Percentiles rank a stretch among this genome's conserved stretches.
phyloP scores from a whole-genome alignment of 2,888 invertebrate species.

The Sarcophaga caerulescens region DNA sequence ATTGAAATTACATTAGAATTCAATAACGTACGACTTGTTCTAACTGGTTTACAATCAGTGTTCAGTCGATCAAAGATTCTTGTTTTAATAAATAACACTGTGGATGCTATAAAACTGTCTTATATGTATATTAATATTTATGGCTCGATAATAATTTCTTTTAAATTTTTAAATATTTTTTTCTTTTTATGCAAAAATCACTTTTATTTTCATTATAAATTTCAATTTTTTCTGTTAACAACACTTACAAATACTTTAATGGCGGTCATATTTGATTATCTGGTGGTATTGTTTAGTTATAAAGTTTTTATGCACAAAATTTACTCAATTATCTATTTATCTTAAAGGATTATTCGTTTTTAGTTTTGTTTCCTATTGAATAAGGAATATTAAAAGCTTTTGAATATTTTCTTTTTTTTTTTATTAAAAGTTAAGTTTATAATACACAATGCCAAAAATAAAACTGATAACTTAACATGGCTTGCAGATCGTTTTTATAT shows the following conservation, averaged over 20 bases:
- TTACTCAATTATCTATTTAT: background rate
- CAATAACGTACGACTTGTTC: background rate
- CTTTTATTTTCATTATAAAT: conserved; percentile 1
- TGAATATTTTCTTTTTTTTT: conserved; percentile 57
- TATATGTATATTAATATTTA: background rate
- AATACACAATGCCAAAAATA: conserved; percentile 76
- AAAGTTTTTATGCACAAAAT: conserved; percentile 69
- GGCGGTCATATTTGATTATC: conserved; percentile 75
- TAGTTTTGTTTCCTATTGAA: background rate
- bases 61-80: background rate
- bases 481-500: conserved; percentile 80
- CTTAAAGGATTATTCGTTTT: conserved; percentile 34
- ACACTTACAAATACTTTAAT: conserved; percentile 79
- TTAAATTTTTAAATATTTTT: background rate
- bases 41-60: background rate
- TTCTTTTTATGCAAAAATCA: background rate
- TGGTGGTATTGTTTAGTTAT: conserved; percentile 40
- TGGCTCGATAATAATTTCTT: background rate
- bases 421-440: conserved; percentile 69
- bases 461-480: conserved; percentile 79
- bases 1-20: conserved; percentile 8
- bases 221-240: background rate
- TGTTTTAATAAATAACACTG: background rate
- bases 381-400: conserved; percentile 8
- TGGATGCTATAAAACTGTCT: background rate